Evolutionary conservation across 2,888 invertebrate species (phyloP).

Genomic region (Lingula anatina): DNA sequence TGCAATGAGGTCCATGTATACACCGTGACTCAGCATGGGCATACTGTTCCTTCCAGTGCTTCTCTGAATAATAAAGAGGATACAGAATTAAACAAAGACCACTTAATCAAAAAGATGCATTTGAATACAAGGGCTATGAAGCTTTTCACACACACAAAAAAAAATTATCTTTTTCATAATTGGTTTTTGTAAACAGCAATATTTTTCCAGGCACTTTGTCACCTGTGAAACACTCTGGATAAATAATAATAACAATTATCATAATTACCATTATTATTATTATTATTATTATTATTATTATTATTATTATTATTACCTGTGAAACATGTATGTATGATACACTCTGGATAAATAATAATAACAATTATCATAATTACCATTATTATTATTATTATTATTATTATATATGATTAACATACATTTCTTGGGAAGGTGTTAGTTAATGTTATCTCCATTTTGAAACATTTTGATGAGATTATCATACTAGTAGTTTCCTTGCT

Average conservation of each 20-base stretch:
- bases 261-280: not conserved
- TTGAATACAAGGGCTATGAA: too few species aligned
- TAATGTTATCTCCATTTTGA: not conserved
- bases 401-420: too few species aligned
- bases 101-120: too few species aligned
- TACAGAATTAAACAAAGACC: too few species aligned
- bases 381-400: too few species aligned
- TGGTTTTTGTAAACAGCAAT: not conserved
- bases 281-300: not conserved
- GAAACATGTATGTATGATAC: not conserved
- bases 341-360: too few species aligned
- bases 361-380: too few species aligned
- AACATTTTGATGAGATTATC: not conserved
- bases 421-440: not conserved
- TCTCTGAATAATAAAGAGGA: constrained; percentile 32
- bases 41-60: constrained; percentile 36
- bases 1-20: constrained; percentile 39
- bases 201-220: not conserved
- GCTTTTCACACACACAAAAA: not conserved
- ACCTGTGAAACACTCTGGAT: not conserved
- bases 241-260: too few species aligned
- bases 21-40: constrained; percentile 29
- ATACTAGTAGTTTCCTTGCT: not conserved
- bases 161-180: not conserved
- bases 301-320: not conserved